Percentiles rank a stretch among this genome's conserved stretches.
Evolutionary conservation across 2,888 invertebrate species (phyloP).

Genomic region (Bombyx huttoni): DNA sequence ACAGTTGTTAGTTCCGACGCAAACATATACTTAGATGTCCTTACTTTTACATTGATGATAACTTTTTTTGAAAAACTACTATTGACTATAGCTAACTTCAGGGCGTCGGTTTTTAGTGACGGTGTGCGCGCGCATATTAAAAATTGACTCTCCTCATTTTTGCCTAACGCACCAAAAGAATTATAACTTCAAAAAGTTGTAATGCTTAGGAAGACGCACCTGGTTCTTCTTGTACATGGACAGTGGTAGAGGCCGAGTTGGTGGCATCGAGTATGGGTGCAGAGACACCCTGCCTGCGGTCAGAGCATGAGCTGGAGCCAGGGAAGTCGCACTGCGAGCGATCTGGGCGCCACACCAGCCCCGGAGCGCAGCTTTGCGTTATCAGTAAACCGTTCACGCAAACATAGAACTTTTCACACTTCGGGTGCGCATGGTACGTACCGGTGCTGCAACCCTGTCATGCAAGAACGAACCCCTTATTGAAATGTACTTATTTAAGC

Average conservation of each 20-base stretch:
- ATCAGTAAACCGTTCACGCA: constrained; percentile 83
- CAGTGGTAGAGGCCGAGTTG: constrained; percentile 24
- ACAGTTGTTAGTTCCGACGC: no score
- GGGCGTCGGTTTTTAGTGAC: no score
- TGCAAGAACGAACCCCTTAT: no score
- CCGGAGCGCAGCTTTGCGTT: constrained; percentile 81
- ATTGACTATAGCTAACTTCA: no score
- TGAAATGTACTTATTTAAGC: no score
- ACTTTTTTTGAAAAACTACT: no score
- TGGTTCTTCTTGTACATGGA: constrained; percentile 22
- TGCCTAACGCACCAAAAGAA: no score
- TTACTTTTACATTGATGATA: no score
- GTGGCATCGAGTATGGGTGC: constrained; percentile 27
- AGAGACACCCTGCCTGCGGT: constrained; percentile 35
- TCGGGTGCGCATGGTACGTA: constrained; percentile 80
- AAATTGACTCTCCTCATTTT: no score
- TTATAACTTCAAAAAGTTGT: no score
- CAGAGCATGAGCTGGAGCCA: constrained; percentile 73
- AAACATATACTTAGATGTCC: no score
- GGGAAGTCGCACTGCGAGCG: constrained; percentile 84
- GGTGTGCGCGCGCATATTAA: no score
- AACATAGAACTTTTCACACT: constrained; percentile 82
- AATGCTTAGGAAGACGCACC: constrained; percentile 8
- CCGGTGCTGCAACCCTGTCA: constrained; percentile 76
- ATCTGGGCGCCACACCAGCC: constrained; percentile 80